Evolutionary conservation across 2,888 invertebrate species (phyloP).

Genomic region (Watsonalla binaria): DNA sequence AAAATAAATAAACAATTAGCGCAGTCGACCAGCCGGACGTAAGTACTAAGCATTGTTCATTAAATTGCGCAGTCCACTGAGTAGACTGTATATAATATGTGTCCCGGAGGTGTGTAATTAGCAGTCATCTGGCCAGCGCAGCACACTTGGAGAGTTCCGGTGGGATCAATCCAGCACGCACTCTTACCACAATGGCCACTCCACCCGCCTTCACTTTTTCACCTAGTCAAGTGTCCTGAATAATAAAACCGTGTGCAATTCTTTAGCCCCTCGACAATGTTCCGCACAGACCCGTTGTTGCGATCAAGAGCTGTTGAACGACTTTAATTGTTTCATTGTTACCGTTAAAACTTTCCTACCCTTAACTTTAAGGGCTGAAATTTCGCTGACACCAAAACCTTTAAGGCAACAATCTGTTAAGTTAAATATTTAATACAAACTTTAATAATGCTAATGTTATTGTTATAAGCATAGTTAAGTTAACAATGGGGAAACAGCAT

Average conservation of each 20-base stretch:
- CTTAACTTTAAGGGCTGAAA: slow-evolving; percentile 26
- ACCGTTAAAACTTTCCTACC: slow-evolving; percentile 35
- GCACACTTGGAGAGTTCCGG: slow-evolving; percentile 41
- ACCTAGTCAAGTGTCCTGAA: slow-evolving; percentile 45
- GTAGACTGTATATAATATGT: slow-evolving; percentile 5
- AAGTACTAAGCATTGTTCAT: slow-evolving; percentile 2
- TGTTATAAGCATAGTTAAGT: background rate
- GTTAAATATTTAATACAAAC: background rate
- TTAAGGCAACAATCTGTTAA: slow-evolving; percentile 6
- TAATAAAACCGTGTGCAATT: slow-evolving; percentile 53
- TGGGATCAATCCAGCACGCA: slow-evolving; percentile 43
- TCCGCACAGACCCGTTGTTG: slow-evolving; percentile 42
- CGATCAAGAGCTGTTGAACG: slow-evolving; percentile 39
- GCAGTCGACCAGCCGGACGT: too few species aligned
- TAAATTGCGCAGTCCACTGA: slow-evolving; percentile 6
- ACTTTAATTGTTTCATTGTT: slow-evolving; percentile 49
- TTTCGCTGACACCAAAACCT: slow-evolving; percentile 33
- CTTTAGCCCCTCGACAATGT: slow-evolving; percentile 39
- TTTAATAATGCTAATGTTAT: background rate
- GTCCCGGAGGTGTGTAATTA: slow-evolving; percentile 45
- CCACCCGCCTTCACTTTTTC: slow-evolving; percentile 48
- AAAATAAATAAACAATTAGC: too few species aligned
- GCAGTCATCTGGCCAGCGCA: slow-evolving; percentile 30
- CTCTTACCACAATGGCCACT: slow-evolving; percentile 48
- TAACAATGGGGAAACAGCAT: background rate